Percentiles rank a stretch among this genome's conserved stretches.
Evolutionary conservation across 2,113 vertebrate genomes (phyloP).

Genomic region (Paralichthys olivaceus): DNA sequence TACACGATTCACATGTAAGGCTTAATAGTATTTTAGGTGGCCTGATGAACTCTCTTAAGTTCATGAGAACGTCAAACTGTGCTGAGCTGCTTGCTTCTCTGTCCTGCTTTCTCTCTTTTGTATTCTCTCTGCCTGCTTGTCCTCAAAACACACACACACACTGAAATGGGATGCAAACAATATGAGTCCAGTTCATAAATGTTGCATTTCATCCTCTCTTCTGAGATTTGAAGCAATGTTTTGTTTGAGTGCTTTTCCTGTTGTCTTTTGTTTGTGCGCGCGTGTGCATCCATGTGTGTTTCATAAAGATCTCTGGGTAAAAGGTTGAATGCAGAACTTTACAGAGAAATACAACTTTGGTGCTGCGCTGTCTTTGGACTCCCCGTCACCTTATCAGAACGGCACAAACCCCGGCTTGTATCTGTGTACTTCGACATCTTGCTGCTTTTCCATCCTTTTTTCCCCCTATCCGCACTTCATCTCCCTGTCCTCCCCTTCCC

Average conservation of each 20-base stretch:
- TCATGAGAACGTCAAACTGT: conserved; percentile 13
- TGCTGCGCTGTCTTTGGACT: background rate
- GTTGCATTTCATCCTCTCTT: conserved; percentile 52
- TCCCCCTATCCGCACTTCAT: conserved; percentile 1
- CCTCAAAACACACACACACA: background rate
- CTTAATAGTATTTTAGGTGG: background rate
- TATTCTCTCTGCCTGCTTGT: conserved; percentile 11
- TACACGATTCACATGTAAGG: background rate
- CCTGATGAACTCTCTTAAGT: conserved; percentile 14
- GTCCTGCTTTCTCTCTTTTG: conserved; percentile 25
- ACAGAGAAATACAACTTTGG: background rate
- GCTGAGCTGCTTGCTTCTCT: conserved; percentile 10
- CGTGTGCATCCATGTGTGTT: conserved; percentile 1
- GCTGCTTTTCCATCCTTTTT: background rate
- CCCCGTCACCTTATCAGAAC: background rate
- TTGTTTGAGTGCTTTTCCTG: conserved; percentile 56
- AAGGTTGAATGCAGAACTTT: conserved; percentile 23
- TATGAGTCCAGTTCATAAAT: conserved; percentile 57
- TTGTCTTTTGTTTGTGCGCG: conserved; percentile 46
- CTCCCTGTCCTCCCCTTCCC: conserved; percentile 1
- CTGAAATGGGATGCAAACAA: conserved; percentile 35
- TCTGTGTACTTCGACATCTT: conserved; percentile 2
- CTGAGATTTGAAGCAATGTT: conserved; percentile 60
- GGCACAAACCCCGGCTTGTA: background rate
- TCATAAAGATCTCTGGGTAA: conserved; percentile 22